Base-by-base conservation (phyloP, 2,888 invertebrate genomes). In the Aethes cnicana region DNA sequence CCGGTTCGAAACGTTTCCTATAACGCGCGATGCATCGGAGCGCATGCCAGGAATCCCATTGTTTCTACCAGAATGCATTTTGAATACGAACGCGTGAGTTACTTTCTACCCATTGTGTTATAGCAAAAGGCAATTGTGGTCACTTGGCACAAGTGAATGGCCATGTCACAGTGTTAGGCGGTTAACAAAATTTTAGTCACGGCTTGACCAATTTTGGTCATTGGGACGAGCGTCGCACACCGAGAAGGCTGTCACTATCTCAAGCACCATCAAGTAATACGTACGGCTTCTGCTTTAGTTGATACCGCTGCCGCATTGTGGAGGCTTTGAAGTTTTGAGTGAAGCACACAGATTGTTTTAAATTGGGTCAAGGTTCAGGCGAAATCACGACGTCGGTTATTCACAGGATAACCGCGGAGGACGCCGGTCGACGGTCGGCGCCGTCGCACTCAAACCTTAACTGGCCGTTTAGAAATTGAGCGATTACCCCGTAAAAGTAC, bases 291-390 rank as follows among this genome's bases (percentile, higher is more conserved):
- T 88, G 88, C 73, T 88, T 87, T 70, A 89, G 74, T 73, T 89
- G 89, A 72, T 89, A 89, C 66, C 87, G 75, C 73, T 89, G 88
- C 68, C 88, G 86, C 88, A 89, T 89, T 59, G 58, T 78, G 73
- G 54, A 47, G 62, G 35, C 58, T 44, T 46, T 41, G 6, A 53
- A n/a, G n/a, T n/a, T 56, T 53, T 70, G 66, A 69, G 66, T 72
- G 74, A 62, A 65, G 52, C 53, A 63, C 65, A 63, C 69, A 66
- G 65, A 53, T 55, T 58, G 56, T 62, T 61, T n/a, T n/a, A n/a
- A 59, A 56, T 57, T 59, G 42, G 36, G 32, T 26, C 39, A 52
- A 50, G 44, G 49, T 50, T 57, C 55, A 63, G 68, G 69, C 71
- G 72, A 75, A 63, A 77, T 81, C 84, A 84, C 84, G 20, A 70